Evolutionary conservation across 1,140 invertebrate genomes (phyloP).

Genomic region (Reticulitermes speratus): DNA sequence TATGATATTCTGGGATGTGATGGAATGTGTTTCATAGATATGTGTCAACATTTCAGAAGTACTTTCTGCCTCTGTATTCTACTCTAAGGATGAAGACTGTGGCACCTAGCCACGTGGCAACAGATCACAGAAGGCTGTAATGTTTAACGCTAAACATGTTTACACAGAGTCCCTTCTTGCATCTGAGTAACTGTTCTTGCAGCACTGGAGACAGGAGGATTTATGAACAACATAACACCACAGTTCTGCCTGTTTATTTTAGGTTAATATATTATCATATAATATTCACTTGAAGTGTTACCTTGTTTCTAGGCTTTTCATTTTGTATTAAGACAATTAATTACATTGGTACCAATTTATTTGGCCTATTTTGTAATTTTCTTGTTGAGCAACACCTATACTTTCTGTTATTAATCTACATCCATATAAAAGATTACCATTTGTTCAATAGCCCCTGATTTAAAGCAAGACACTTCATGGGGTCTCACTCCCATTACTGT

Average conservation of each 20-base stretch:
- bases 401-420: neutral
- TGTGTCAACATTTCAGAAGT: no score
- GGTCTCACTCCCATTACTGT: neutral
- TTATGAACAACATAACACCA: neutral
- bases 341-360: neutral
- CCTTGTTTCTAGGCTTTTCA: neutral
- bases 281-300: neutral
- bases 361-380: neutral
- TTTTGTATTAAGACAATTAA: neutral
- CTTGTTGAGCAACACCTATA: neutral
- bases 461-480: neutral
- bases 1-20: no score
- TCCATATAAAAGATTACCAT: neutral
- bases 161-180: no score
- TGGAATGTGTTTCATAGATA: no score
- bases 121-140: no score
- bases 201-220: neutral
- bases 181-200: no score
- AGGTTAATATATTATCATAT: neutral
- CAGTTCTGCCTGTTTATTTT: neutral
- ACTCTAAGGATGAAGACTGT: no score
- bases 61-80: no score
- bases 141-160: no score
- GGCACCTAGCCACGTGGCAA: no score
- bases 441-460: neutral